Evolutionary conservation across 2,113 vertebrate genomes (phyloP).

Genomic region (Porphyrio hochstetteri): DNA sequence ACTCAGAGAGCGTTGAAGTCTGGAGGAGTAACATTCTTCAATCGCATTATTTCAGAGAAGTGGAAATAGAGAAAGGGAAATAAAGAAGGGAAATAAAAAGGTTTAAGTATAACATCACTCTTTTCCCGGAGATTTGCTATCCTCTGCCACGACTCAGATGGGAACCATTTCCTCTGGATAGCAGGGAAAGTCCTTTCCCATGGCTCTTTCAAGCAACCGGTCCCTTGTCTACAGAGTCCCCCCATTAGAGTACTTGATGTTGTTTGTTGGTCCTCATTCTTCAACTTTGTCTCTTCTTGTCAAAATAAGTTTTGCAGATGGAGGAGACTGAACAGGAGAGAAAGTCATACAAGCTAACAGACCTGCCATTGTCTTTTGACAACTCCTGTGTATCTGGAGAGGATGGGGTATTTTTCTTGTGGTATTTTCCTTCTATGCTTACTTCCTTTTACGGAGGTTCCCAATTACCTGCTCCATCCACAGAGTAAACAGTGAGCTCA

Average conservation of each 20-base stretch:
- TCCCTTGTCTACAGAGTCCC: neutral
- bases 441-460: conserved; percentile 4
- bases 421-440: conserved; percentile 15
- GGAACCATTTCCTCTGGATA: neutral
- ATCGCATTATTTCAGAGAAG: neutral
- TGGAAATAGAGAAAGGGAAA: neutral
- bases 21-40: neutral
- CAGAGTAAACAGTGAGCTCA: neutral
- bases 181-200: neutral
- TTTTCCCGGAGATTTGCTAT: neutral
- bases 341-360: conserved; percentile 4
- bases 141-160: neutral
- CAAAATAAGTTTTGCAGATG: conserved; percentile 14
- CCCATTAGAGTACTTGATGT: neutral
- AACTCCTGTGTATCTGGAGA: neutral
- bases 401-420: neutral
- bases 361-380: conserved; percentile 6
- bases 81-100: neutral
- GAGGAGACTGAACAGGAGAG: neutral
- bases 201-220: neutral
- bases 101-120: neutral
- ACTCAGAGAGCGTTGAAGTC: neutral
- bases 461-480: neutral
- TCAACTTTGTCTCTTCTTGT: neutral
- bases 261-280: neutral